A percentile compares a stretch with the other conserved stretches of the same genome.
Evolutionary conservation across 2,888 invertebrate species (phyloP).

Genomic region (Philhelius pedissequus): DNA sequence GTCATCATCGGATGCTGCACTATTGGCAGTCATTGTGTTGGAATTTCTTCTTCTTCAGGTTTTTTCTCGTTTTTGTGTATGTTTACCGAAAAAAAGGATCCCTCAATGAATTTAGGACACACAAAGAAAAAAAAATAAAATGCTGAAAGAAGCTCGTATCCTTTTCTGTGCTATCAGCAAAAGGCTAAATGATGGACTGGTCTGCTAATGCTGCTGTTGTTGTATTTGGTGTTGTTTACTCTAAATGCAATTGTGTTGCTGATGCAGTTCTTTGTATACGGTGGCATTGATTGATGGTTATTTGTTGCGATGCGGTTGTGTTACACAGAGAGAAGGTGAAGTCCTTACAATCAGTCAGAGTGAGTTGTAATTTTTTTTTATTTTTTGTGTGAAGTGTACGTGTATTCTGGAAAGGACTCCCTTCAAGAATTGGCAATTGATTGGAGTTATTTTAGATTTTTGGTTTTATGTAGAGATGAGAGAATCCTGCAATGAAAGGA

Average conservation of each 20-base stretch:
- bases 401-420: constrained; percentile 35
- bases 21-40: constrained; percentile 70
- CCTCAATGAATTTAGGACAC: constrained; percentile 51
- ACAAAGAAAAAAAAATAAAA: constrained; percentile 49
- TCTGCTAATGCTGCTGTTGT: constrained; percentile 7
- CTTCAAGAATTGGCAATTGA: constrained; percentile 53
- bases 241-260: constrained; percentile 69
- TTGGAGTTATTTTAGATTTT: constrained; percentile 39
- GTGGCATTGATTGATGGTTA: constrained; percentile 69
- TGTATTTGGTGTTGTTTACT: constrained; percentile 58
- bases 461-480: not conserved
- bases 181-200: constrained; percentile 8
- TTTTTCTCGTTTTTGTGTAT: constrained; percentile 31
- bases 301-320: constrained; percentile 55
- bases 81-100: constrained; percentile 25
- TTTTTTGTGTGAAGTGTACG: constrained; percentile 20
- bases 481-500: constrained; percentile 33
- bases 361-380: constrained; percentile 6
- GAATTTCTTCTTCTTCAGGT: constrained; percentile 60
- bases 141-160: constrained; percentile 26
- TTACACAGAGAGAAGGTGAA: constrained; percentile 26
- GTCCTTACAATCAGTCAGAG: constrained; percentile 42
- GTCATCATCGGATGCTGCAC: constrained; percentile 64
- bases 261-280: constrained; percentile 68
- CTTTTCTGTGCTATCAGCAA: constrained; percentile 57